Base-by-base conservation (phyloP, 2,888 invertebrate genomes). In the Phengaris alcon region DNA sequence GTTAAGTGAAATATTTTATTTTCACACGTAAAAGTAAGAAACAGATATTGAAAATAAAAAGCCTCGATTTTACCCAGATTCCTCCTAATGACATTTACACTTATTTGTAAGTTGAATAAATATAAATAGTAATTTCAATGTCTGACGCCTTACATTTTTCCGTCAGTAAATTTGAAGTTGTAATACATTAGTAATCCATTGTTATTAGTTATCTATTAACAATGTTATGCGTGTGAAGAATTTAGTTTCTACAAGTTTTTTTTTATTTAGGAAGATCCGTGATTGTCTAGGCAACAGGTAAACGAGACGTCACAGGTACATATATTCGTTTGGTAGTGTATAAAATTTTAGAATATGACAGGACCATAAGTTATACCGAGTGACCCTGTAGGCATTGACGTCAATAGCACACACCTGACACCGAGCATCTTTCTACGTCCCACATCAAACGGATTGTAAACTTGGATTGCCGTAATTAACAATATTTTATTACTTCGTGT, bases 351-450 rank as follows among this genome's bases (percentile, higher is more conserved):
- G 74, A 74, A 72, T 72, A 72, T 72, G 72, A 72, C 72, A 72
- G 72, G 72, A 72, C 72, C 72, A 54, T 72, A 72, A 54, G n/a
- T 59, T 74, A 59, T 59, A 55, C 74, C 13, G 74, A 59, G 51
- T 75, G 84, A 84, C 85, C 84, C 85, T 84, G 85, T 80, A 75
- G 75, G 52, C 73, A 74, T 68, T 87, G 87, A 87, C 87, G 87
- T 87, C 87, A 87, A 85, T 85, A 22, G 78, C 78, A 80, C 77
- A 77, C 77, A 22, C 22, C 22, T 22, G 22, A 22, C 22, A 79
- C 79, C 80, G 82, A 83, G 82, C 81, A 79, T 80, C 79, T 82
- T n/a, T 80, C 79, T 82, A 82, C 81, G 72, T 22, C 48, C 48
- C 48, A 48, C 48, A 48, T 46, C 72, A 12, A 72, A 51, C 51